phyloP scores from a whole-genome alignment of 2,113 vertebrate genomes.

The Menura novaehollandiae region DNA sequence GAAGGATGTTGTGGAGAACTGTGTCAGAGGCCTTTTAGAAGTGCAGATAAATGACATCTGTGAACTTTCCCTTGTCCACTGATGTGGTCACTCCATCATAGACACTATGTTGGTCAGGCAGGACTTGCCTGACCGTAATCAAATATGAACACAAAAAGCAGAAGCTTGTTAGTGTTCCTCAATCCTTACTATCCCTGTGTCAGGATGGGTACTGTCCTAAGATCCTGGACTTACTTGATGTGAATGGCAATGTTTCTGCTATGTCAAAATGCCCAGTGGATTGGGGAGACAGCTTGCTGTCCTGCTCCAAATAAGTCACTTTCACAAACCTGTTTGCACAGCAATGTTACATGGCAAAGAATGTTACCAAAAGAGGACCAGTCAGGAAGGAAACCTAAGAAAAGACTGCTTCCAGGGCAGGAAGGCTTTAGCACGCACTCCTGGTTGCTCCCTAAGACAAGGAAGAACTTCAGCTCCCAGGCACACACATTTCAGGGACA shows the following conservation, averaged over 20 bases:
- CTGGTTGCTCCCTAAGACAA: not conserved
- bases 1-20: not conserved
- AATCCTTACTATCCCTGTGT: not conserved
- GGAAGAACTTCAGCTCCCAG: not conserved
- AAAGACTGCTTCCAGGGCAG: not conserved
- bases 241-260: not conserved
- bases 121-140: not conserved
- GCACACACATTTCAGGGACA: not conserved
- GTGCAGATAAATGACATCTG: not conserved
- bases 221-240: not conserved
- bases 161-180: not conserved
- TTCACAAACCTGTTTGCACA: not conserved
- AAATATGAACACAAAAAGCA: not conserved
- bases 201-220: not conserved
- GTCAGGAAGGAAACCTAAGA: not conserved
- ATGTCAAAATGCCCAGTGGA: not conserved
- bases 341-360: not conserved
- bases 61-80: not conserved
- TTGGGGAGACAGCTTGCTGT: not conserved
- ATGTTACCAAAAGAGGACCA: not conserved
- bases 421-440: not conserved
- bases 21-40: not conserved
- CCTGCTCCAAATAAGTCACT: not conserved
- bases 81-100: not conserved
- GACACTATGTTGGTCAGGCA: not conserved